Conservation (phyloP, 2,888 invertebrate genomes). For the Drosophila testacea region DNA sequence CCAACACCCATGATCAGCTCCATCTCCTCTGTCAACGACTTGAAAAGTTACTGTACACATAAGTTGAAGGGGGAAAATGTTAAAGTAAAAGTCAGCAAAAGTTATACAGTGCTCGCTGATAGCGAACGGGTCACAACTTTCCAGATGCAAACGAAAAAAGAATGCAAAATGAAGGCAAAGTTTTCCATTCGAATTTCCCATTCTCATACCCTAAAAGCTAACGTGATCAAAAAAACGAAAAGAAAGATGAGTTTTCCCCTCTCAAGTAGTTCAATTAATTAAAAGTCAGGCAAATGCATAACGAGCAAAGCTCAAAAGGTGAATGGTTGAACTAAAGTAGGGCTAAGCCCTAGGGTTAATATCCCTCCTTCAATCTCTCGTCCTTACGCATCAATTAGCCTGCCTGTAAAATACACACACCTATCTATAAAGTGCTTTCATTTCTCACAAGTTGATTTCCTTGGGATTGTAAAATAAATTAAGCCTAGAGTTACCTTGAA, state of each 20-base stretch:
- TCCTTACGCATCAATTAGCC: constrained; percentile 21
- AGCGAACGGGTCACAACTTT: constrained; percentile 56
- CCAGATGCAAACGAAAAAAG: constrained; percentile 28
- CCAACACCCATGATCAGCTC: not conserved
- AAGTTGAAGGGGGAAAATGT: constrained; percentile 24
- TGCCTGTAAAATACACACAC: not conserved
- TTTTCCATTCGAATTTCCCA: constrained; percentile 38
- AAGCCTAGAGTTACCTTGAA: not conserved
- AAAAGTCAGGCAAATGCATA: constrained; percentile 63
- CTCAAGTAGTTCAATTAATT: constrained; percentile 75
- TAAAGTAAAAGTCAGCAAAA: constrained; percentile 68
- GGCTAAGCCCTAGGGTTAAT: not conserved
- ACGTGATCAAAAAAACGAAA: constrained; percentile 25
- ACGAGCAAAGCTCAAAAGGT: constrained; percentile 32
- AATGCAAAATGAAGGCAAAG: constrained; percentile 53
- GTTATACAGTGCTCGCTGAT: constrained; percentile 59
- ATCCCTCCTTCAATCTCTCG: not conserved
- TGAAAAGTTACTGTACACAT: constrained; percentile 57
- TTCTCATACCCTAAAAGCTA: constrained; percentile 1
- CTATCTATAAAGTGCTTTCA: not conserved
- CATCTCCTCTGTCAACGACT: constrained; percentile 20
- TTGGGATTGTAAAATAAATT: not conserved
- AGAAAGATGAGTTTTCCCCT: constrained; percentile 8
- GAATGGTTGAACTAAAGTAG: constrained; percentile 1
- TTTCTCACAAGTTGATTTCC: not conserved